A percentile compares a stretch with the other conserved stretches of the same genome.
These are phyloP conservation scores for Dicaeum eximium DNA, from an alignment of 2,113 vertebrate genomes.

Conservation along the genomic window DNA sequence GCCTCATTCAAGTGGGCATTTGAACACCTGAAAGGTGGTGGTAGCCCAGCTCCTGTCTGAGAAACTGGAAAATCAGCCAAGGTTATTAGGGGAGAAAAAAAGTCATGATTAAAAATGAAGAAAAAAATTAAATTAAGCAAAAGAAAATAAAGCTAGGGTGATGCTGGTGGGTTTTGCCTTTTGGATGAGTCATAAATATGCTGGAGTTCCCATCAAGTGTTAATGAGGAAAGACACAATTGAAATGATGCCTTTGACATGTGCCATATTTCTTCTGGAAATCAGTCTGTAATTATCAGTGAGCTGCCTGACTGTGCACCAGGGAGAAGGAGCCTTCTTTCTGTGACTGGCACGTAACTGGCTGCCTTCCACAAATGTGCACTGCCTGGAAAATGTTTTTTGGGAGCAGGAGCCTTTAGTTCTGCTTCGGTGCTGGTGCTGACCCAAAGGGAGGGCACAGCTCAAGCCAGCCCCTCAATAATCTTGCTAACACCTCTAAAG, in stretches of 20 bases:
- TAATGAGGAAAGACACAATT: not conserved
- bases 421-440: not conserved
- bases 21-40: not conserved
- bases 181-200: not conserved
- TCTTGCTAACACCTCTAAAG: not conserved
- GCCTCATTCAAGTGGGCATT: not conserved
- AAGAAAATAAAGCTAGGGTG: not conserved
- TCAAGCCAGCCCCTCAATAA: not conserved
- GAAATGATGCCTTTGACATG: constrained; percentile 40
- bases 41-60: not conserved
- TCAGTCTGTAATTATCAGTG: not conserved
- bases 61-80: not conserved
- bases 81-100: not conserved
- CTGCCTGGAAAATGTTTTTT: not conserved
- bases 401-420: not conserved
- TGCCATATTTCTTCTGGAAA: constrained; percentile 28
- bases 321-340: not conserved
- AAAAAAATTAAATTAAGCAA: not conserved
- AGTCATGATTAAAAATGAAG: not conserved
- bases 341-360: not conserved
- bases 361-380: not conserved
- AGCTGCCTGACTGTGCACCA: constrained; percentile 8
- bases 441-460: not conserved
- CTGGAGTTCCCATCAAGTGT: not conserved
- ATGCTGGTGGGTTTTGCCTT: not conserved